phyloP scores from a whole-genome alignment of 2,797 vertebrate species.

The Semotilus atromaculatus region DNA sequence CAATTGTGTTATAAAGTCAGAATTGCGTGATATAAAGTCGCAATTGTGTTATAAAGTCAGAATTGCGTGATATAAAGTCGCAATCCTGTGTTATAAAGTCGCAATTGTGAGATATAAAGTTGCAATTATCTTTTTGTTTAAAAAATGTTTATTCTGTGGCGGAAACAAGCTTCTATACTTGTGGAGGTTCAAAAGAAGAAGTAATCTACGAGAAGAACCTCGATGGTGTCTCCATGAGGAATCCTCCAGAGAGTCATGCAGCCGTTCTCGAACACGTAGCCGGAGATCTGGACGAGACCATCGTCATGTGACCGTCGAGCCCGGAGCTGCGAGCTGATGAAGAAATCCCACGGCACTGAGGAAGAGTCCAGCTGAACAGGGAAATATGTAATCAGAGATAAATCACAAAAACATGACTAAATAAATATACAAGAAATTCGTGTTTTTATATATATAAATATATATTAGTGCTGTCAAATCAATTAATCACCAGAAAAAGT shows the following conservation, averaged over 20 bases:
- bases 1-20: no score
- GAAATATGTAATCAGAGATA: not conserved
- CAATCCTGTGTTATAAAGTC: no score
- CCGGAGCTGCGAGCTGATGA: conserved; percentile 61
- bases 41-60: no score
- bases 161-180: no score
- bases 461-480: no score
- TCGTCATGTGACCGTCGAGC: conserved; percentile 30
- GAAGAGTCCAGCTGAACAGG: conserved; percentile 63
- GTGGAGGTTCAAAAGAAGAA: not conserved
- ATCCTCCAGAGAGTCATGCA: conserved; percentile 65
- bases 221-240: conserved; percentile 37
- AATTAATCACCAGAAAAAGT: no score
- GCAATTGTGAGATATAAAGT: no score
- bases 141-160: no score
- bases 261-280: conserved; percentile 68
- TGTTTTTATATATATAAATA: no score
- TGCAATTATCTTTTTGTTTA: no score
- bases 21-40: no score
- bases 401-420: not conserved
- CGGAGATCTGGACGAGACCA: conserved; percentile 51
- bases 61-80: no score
- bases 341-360: conserved; percentile 68
- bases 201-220: conserved; percentile 2
- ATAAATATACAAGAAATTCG: not conserved